Base-by-base conservation (phyloP, 2,888 invertebrate genomes). In the Drosophila tripunctata region DNA sequence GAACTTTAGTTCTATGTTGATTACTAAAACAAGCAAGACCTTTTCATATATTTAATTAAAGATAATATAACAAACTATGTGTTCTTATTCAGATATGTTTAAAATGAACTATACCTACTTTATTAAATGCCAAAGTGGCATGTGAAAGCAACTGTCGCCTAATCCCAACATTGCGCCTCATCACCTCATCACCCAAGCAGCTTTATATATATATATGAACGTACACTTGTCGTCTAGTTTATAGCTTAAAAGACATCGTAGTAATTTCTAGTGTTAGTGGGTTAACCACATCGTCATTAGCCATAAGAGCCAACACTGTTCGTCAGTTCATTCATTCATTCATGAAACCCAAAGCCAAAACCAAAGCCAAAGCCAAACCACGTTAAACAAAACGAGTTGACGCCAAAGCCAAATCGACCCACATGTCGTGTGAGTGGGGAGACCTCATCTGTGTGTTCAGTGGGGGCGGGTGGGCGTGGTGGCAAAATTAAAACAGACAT, bases 271-370 rank as follows among this genome's bases (percentile, higher is more conserved):
- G 76, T 66, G 41, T 43, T 61, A 43, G 69, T 54, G 54, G 54
- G 50, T 47, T 55, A 69, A 55, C 61, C 73, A 55, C 69, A 68
- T 50, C 17, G 4, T 51, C 50, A 45, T 21, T 31, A 41, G 24
- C 33, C 21, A 12, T n/a, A n/a, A n/a, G n/a, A 15, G 24, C 17
- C 7, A 24, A 22, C 38, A n/a, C n/a, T n/a, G n/a, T n/a, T n/a
- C n/a, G n/a, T n/a, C n/a, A n/a, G n/a, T n/a, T n/a, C n/a, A 31
- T 45, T 27, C 43, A 58, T 76, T 74, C 79, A 82, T 83, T 80
- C 80, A 80, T 80, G 62, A 58, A 69, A 63, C 60, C 35, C 60
- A 64, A 71, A 61, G 57, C 38, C 56, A 62, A 44, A 24, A 33
- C 73, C 41, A 61, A 30, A 62, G 22, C 45, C 33, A 51, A 67